These are phyloP conservation scores for Indri indri DNA, from an alignment of 2,113 vertebrate species.

Conservation along the genomic window DNA sequence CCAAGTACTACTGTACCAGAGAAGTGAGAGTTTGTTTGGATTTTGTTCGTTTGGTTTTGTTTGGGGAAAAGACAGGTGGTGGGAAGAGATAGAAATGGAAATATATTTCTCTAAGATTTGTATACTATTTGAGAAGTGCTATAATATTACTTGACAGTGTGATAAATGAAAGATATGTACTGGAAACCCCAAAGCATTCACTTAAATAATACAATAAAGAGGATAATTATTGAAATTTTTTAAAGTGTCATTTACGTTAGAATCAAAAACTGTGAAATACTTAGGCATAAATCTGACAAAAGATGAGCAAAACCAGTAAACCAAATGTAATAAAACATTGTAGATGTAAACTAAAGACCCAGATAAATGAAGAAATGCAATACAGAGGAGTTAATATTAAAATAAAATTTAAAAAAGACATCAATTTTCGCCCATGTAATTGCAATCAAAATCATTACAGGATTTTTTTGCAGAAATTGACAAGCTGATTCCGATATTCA, in stretches of 20 bases:
- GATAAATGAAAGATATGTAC: neutral
- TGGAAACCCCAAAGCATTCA: neutral
- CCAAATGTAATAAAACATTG: neutral
- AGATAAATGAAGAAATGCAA: neutral
- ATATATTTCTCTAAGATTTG: too few relatives aligned
- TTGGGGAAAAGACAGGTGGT: rapidly evolving
- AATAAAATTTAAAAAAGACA: neutral
- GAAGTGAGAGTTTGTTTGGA: neutral
- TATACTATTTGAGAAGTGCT: neutral
- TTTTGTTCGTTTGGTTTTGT: neutral
- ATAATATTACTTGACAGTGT: neutral
- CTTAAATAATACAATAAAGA: neutral
- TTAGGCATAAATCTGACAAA: neutral
- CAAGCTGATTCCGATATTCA: neutral
- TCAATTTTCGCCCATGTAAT: neutral
- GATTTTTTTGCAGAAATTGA: neutral
- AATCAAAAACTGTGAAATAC: neutral
- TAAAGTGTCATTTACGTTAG: neutral
- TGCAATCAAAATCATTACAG: neutral
- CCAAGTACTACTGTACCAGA: neutral
- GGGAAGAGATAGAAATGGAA: neutral
- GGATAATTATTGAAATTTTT: neutral
- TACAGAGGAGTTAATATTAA: neutral
- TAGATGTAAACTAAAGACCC: neutral
- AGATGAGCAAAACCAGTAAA: neutral